A percentile compares a stretch with the other conserved stretches of the same genome.
phyloP scores from a whole-genome alignment of 2,113 vertebrate genomes.

The Glaucomys volans region DNA sequence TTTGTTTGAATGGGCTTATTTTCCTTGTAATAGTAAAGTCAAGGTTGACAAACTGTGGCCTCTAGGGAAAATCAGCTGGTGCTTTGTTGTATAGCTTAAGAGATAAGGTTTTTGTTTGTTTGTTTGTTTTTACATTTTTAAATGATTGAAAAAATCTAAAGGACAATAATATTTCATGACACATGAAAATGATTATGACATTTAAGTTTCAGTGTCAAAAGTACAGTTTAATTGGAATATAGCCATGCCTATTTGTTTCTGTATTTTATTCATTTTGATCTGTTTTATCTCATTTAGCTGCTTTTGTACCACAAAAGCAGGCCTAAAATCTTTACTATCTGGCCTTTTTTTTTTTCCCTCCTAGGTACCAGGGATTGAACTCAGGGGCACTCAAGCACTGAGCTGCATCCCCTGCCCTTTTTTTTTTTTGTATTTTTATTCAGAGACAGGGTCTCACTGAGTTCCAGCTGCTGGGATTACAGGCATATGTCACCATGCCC shows the following conservation, averaged over 20 bases:
- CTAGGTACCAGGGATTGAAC: too few species aligned
- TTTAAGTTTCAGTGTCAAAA: slow-evolving; percentile 36
- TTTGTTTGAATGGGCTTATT: slow-evolving; percentile 22
- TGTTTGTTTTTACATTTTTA: not conserved
- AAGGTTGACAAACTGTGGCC: not conserved
- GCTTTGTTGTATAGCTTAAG: not conserved
- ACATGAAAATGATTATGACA: not conserved
- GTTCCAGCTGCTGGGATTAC: too few species aligned
- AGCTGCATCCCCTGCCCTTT: too few species aligned
- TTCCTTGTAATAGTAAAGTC: not conserved
- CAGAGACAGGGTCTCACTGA: too few species aligned
- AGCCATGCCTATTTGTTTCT: not conserved
- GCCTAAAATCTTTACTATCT: not conserved
- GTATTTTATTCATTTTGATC: not conserved
- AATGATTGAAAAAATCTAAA: slow-evolving; percentile 55
- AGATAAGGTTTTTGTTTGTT: not conserved
- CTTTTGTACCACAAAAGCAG: not conserved
- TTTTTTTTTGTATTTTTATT: too few species aligned
- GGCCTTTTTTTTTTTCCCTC: not conserved
- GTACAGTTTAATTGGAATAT: not conserved
- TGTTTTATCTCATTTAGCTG: not conserved
- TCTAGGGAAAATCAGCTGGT: not conserved
- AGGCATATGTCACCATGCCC: too few species aligned
- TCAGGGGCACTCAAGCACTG: too few species aligned
- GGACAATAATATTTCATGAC: slow-evolving; percentile 33